A percentile compares a stretch with the other conserved stretches of the same genome.
phyloP scores from a whole-genome alignment of 2,888 invertebrate species.

The Oxyscelio sp. region DNA sequence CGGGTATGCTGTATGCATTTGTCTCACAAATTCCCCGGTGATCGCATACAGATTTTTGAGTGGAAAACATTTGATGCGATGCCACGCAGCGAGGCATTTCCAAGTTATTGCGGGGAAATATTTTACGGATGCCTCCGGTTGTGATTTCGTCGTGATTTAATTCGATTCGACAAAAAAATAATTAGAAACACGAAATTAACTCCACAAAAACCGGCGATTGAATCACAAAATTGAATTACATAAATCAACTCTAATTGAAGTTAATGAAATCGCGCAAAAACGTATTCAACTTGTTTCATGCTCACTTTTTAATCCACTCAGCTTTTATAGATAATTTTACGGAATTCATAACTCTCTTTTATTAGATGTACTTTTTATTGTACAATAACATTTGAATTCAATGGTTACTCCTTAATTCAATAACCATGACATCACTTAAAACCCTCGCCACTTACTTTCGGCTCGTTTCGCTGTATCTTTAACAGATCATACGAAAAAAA shows the following conservation, averaged over 20 bases:
- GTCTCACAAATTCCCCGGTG: no score
- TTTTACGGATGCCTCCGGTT: no score
- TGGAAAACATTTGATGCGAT: no score
- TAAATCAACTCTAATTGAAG: neutral
- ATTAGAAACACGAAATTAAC: neutral
- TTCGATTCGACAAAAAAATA: no score
- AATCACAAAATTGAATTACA: neutral
- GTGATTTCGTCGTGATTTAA: no score
- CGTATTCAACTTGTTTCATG: neutral
- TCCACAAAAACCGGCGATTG: neutral
- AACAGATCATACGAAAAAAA: neutral
- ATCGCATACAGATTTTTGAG: no score
- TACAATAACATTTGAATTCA: constrained; percentile 26
- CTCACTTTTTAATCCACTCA: neutral
- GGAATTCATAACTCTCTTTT: constrained; percentile 29
- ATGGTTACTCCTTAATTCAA: constrained; percentile 10
- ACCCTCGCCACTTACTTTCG: neutral
- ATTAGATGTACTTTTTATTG: constrained; percentile 32
- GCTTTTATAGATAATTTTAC: constrained; percentile 31
- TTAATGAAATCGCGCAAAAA: neutral
- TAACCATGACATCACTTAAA: constrained; percentile 14
- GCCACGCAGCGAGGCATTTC: no score
- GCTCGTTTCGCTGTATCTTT: no score
- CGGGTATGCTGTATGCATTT: no score
- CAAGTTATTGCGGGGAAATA: no score